Evolutionary conservation across 2,797 vertebrate genomes (phyloP).

Genomic region (Microhierax caerulescens): DNA sequence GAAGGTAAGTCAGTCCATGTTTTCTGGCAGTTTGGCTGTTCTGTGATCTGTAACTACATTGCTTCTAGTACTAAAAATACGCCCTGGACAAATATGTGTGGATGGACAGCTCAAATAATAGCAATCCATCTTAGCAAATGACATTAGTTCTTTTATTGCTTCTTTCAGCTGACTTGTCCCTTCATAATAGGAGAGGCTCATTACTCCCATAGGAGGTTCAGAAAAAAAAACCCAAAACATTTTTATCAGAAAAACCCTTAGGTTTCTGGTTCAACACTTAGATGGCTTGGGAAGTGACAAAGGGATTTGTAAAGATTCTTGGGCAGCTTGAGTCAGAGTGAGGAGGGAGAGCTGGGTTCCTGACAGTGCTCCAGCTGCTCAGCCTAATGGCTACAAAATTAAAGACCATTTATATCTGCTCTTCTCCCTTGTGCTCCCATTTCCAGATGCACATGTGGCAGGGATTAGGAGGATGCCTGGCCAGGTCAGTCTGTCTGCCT

Average conservation of each 20-base stretch:
- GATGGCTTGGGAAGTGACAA: neutral
- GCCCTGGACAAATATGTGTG: constrained; percentile 26
- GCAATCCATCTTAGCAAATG: constrained; percentile 60
- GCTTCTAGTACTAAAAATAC: constrained; percentile 57
- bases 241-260: constrained; percentile 6
- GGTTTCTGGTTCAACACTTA: neutral
- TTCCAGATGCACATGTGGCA: neutral
- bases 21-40: constrained; percentile 60
- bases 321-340: neutral
- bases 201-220: constrained; percentile 27
- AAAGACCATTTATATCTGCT: neutral
- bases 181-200: constrained; percentile 35
- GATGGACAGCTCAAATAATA: constrained; percentile 64
- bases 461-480: neutral
- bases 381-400: neutral
- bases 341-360: neutral
- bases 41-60: constrained; percentile 68
- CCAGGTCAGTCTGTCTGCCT: neutral
- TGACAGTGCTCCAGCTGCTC: neutral
- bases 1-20: constrained; percentile 61
- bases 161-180: constrained; percentile 51
- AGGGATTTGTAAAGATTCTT: neutral
- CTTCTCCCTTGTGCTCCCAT: neutral
- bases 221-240: neutral
- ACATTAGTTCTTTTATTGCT: constrained; percentile 46